Evolutionary conservation across 1,140 invertebrate species (phyloP).

Genomic region (Coboldia fuscipes): DNA sequence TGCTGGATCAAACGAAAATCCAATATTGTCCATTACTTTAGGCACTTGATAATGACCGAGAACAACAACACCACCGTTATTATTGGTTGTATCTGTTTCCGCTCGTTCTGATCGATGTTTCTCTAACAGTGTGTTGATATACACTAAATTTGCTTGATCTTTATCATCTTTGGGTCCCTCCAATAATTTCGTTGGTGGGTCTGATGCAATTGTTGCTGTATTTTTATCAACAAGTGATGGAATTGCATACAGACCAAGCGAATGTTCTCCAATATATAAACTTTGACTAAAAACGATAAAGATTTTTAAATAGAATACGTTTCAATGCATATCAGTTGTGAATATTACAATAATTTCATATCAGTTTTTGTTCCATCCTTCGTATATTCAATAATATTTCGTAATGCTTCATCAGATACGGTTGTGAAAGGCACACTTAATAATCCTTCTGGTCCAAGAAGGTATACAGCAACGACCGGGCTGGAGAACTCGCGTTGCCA

Average conservation of each 20-base stretch:
- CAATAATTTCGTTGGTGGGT: constrained; percentile 34
- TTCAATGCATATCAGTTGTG: neutral
- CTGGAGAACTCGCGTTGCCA: constrained; percentile 77
- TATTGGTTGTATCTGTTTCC: constrained; percentile 17
- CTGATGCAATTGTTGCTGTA: constrained; percentile 44
- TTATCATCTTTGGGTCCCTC: constrained; percentile 34
- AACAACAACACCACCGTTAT: constrained; percentile 27
- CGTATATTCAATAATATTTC: constrained; percentile 43
- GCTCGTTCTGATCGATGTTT: too few relatives aligned
- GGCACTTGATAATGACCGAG: constrained; percentile 65
- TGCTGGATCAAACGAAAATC: constrained; percentile 13
- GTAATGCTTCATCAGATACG: constrained; percentile 66
- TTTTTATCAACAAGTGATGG: constrained; percentile 78
- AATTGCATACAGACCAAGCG: constrained; percentile 67
- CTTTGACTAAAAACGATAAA: constrained; percentile 47
- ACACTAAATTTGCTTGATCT: constrained; percentile 14
- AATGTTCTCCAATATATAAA: constrained; percentile 80
- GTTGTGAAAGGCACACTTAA: constrained; percentile 76
- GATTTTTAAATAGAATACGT: constrained; percentile 1
- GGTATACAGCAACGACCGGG: constrained; percentile 79
- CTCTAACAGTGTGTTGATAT: constrained; percentile 16
- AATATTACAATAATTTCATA: constrained; percentile 49
- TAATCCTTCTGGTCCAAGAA: constrained; percentile 54
- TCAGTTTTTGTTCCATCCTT: constrained; percentile 36
- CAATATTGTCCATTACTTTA: constrained; percentile 19